Evolutionary conservation across 1,140 invertebrate species (phyloP), one percentile per base, ranked within the genome.

Genomic region (Aphelenchoides besseyi): DNA sequence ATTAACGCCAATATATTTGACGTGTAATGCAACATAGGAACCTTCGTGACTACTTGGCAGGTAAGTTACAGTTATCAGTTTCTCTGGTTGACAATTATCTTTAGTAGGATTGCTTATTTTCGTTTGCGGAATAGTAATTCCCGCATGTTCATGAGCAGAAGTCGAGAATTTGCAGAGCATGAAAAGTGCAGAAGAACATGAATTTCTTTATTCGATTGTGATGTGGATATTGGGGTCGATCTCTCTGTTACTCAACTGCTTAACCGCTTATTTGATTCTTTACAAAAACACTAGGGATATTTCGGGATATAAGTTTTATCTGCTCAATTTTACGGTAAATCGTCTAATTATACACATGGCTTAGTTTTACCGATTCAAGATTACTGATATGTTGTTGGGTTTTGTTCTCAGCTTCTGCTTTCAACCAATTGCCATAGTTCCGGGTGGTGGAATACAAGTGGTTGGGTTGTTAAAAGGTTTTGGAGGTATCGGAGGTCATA

Each of bases 361-460:
- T n/a, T n/a, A n/a, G n/a, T n/a, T n/a, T n/a, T n/a, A n/a, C n/a
- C 5, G 55, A 8, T 28, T 59, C 23, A 28, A 5, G 55, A 59
- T 59, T 59, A 59, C 55, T 28, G 55, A 8, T 23, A 28, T 59
- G 5, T 33, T 59, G 55, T 18, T 59, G 12, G 23, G 26, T 28
- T 59, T 5, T 5, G 23, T 23, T 8, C 55, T 48, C 41, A 16
- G 12, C 23, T 48, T 61, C 30, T 61, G n/a, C 2, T 26, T 66
- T 2, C 67, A 69, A 3, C 67, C 67, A 33, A 71, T 70, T 29
- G 66, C 67, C 16, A 69, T 69, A 1, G 26, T 69, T 18, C 67
- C 67, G 26, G 67, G 67, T 1, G 67, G 67, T 30, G 67, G 67
- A 71, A 29, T 29, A 33, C 16, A 23, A 18, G 18, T 69, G 16